Conservation (phyloP, 2,888 invertebrate species). For the Apoderus coryli region DNA sequence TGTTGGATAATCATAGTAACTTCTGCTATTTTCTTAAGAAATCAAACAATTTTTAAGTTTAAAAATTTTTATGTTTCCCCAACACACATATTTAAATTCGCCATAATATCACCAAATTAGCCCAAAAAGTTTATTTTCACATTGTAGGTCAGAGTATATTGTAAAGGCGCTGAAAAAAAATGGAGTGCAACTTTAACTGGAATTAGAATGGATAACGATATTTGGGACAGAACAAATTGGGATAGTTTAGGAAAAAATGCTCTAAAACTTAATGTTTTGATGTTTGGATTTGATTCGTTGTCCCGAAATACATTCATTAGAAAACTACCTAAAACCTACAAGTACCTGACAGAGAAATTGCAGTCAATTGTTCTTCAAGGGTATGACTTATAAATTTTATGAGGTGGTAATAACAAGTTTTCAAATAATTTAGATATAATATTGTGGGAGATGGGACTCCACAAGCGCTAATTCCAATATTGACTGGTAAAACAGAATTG, state of each 20-base stretch:
- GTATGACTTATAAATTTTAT: conserved; percentile 27
- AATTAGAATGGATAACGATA: conserved; percentile 35
- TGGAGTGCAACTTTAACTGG: conserved; percentile 58
- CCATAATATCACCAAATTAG: too few species aligned
- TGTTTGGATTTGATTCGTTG: conserved; percentile 81
- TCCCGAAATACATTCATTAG: conserved; percentile 70
- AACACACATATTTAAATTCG: too few species aligned
- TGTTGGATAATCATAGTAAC: too few species aligned
- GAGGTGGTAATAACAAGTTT: conserved; percentile 5
- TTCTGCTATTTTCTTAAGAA: too few species aligned
- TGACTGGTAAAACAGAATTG: conserved; percentile 73
- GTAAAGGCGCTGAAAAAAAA: conserved; percentile 37
- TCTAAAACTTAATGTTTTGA: conserved; percentile 54
- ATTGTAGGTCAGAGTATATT: conserved; percentile 45
- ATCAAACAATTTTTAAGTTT: too few species aligned
- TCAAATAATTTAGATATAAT: conserved; percentile 49
- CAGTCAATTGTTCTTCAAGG: conserved; percentile 53
- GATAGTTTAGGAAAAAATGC: conserved; percentile 33
- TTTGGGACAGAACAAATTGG: conserved; percentile 35
- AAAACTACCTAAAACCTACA: conserved; percentile 61
- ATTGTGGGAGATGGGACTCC: conserved; percentile 81
- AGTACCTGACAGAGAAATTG: conserved; percentile 47
- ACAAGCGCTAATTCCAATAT: conserved; percentile 72
- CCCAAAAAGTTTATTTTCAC: conserved; percentile 1
- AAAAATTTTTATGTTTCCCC: too few species aligned